Evolutionary conservation across 2,888 invertebrate species (phyloP).

Genomic region (Erebia aethiops): DNA sequence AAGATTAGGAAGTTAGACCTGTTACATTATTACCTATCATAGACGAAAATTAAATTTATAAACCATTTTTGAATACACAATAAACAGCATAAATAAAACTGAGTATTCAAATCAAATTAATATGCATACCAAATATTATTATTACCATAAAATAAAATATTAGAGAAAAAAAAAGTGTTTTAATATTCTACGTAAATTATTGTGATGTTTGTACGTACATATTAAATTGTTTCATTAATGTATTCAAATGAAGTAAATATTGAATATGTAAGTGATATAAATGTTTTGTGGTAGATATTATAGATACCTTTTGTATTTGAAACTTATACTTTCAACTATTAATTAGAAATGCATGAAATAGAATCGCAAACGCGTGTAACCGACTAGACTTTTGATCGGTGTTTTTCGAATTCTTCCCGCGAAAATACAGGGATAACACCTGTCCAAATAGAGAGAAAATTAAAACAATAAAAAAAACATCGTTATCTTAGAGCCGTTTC

Average conservation of each 20-base stretch:
- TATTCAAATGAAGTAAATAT: constrained; percentile 27
- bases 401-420: too few species aligned
- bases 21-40: background rate
- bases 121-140: background rate
- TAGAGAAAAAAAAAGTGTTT: constrained; percentile 12
- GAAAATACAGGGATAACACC: too few species aligned
- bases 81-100: background rate
- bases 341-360: background rate
- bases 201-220: constrained; percentile 25
- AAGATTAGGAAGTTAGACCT: background rate
- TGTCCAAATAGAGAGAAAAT: too few species aligned
- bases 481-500: too few species aligned
- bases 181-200: constrained; percentile 19
- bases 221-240: constrained; percentile 23
- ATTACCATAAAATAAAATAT: background rate
- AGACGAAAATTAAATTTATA: constrained; percentile 11
- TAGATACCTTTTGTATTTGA: constrained; percentile 32
- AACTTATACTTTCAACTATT: constrained; percentile 22
- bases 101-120: background rate
- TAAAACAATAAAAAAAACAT: too few species aligned
- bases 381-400: too few species aligned
- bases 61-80: constrained; percentile 16
- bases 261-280: constrained; percentile 30
- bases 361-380: too few species aligned
- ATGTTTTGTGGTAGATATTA: constrained; percentile 25